Evolutionary conservation across 2,888 invertebrate genomes (phyloP).

Genomic region (Troides oblongomaculatus): DNA sequence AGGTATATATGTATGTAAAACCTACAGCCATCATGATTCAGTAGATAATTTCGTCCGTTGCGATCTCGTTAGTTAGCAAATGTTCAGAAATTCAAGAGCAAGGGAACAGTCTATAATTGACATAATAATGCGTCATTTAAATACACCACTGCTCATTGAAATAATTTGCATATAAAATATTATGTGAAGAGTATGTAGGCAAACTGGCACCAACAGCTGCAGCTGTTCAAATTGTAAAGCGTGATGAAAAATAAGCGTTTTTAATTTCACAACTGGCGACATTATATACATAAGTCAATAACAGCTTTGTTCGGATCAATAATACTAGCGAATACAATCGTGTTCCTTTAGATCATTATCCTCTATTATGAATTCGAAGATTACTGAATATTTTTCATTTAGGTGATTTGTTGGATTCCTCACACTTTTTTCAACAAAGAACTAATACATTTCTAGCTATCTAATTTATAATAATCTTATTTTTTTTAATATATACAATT

Average conservation of each 20-base stretch:
- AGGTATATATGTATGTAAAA: no score
- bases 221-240: constrained; percentile 17
- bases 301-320: not conserved
- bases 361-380: not conserved
- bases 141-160: constrained; percentile 1
- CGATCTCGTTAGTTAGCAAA: constrained; percentile 1
- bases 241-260: constrained; percentile 5
- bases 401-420: no score
- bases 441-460: no score
- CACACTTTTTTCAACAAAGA: no score
- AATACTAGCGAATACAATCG: not conserved
- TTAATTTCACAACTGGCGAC: not conserved
- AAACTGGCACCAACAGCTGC: constrained; percentile 9
- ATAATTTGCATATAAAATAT: constrained; percentile 23
- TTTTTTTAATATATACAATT: no score
- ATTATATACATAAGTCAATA: constrained; percentile 2
- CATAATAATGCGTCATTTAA: constrained; percentile 15
- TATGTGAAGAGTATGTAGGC: not conserved
- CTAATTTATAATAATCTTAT: no score
- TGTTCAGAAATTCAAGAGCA: constrained; percentile 9
- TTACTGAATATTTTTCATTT: no score
- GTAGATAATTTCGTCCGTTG: not conserved
- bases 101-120: constrained; percentile 13
- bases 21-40: not conserved
- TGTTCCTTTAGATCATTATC: not conserved